Conservation (phyloP, 2,888 invertebrate species). For the Oxytorus armatus region DNA sequence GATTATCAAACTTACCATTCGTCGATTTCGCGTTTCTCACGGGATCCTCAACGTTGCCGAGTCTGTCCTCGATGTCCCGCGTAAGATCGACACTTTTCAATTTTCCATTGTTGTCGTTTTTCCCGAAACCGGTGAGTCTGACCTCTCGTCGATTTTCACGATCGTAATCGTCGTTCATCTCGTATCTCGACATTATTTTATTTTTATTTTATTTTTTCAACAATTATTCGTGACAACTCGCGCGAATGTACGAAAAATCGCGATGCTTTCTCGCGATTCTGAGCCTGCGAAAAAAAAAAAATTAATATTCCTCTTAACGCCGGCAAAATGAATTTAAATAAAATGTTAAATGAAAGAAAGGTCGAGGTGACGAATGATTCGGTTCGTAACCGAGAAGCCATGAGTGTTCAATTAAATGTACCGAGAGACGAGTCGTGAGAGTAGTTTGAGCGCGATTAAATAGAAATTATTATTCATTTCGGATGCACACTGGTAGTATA, state of each 20-base stretch:
- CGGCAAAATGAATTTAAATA: no score
- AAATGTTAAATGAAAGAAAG: background rate
- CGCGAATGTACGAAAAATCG: constrained; percentile 23
- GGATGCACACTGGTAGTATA: no score
- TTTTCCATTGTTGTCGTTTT: constrained; percentile 71
- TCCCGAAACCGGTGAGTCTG: constrained; percentile 78
- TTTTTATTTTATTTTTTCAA: background rate
- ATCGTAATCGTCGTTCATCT: constrained; percentile 77
- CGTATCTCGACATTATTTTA: constrained; percentile 78
- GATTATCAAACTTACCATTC: constrained; percentile 66
- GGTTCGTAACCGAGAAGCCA: background rate
- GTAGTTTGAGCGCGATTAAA: constrained; percentile 14
- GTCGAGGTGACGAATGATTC: no score
- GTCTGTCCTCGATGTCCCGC: constrained; percentile 73
- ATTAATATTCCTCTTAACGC: no score
- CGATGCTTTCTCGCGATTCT: constrained; percentile 36
- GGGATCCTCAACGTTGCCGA: constrained; percentile 66
- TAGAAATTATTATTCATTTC: constrained; percentile 21
- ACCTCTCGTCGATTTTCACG: constrained; percentile 77
- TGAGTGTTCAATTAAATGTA: background rate
- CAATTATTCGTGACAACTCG: background rate
- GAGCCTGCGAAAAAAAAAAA: constrained; percentile 18
- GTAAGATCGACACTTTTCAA: constrained; percentile 69
- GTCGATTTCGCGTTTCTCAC: constrained; percentile 68
- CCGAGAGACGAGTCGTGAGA: constrained; percentile 31